A percentile compares a stretch with the other conserved stretches of the same genome.
These are phyloP conservation scores for Elephantulus edwardii DNA, from an alignment of 2,113 vertebrate genomes.

Conservation along the genomic window DNA sequence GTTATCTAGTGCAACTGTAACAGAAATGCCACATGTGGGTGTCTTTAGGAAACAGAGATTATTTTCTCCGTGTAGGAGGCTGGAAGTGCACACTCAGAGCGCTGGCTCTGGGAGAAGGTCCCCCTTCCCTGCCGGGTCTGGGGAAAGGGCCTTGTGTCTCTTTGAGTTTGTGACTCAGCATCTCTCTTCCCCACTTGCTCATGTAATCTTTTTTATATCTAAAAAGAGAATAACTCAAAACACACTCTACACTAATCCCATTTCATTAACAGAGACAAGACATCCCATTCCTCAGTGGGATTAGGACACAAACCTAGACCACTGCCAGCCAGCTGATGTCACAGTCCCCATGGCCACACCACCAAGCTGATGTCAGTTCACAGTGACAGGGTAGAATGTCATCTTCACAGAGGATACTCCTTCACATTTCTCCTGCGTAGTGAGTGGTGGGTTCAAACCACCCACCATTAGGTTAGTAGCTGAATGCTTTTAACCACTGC, in stretches of 20 bases:
- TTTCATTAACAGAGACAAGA: not conserved
- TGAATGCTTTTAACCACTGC: too few relatives aligned
- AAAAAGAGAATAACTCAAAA: not conserved
- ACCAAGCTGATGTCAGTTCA: too few relatives aligned
- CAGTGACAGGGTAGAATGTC: too few relatives aligned
- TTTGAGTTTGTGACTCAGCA: not conserved
- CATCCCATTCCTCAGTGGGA: not conserved
- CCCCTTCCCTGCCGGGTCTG: too few relatives aligned
- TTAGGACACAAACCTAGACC: too few relatives aligned
- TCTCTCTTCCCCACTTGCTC: not conserved
- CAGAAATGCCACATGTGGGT: not conserved
- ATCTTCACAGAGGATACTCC: too few relatives aligned
- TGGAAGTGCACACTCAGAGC: not conserved
- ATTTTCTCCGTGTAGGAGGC: not conserved
- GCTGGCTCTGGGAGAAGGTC: not conserved
- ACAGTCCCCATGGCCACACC: too few relatives aligned
- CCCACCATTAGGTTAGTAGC: too few relatives aligned
- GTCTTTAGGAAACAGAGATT: not conserved
- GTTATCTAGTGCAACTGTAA: not conserved
- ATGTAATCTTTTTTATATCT: not conserved
- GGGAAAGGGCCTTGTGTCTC: not conserved
- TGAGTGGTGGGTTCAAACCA: too few relatives aligned
- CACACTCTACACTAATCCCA: not conserved
- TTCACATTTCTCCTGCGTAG: too few relatives aligned
- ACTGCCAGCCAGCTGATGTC: too few relatives aligned